These are phyloP conservation scores for Danio choprae DNA, from an alignment of 2,797 vertebrate genomes.

Conservation along the genomic window DNA sequence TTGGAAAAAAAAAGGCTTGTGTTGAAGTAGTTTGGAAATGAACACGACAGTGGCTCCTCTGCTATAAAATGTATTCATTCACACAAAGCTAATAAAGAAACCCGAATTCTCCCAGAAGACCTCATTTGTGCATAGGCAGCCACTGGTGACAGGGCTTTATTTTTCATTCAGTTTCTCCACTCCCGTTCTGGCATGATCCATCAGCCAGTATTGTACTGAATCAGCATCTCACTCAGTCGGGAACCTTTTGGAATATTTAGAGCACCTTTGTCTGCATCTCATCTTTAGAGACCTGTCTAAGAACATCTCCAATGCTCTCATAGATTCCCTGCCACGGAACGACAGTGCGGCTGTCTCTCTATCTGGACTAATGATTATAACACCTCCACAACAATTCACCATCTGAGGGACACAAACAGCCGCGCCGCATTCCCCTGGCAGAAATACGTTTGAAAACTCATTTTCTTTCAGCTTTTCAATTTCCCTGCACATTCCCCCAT, in stretches of 20 bases:
- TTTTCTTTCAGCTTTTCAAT: conserved; percentile 69
- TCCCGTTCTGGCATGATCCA: background rate
- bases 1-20: too few species aligned
- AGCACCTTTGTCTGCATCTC: conserved; percentile 17
- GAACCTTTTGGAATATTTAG: background rate
- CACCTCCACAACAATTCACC: conserved; percentile 61
- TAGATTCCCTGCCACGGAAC: conserved; percentile 15
- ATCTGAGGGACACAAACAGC: conserved; percentile 59
- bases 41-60: too few species aligned
- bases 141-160: background rate
- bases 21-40: too few species aligned
- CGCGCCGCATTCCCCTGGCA: conserved; percentile 56
- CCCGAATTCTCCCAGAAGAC: too few species aligned
- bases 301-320: conserved; percentile 4
- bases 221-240: background rate
- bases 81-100: too few species aligned
- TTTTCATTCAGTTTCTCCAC: background rate
- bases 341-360: conserved; percentile 21
- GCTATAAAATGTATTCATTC: too few species aligned
- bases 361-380: conserved; percentile 60
- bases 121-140: background rate
- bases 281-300: conserved; percentile 19
- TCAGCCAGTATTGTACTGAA: conserved; percentile 6
- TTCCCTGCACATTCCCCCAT: conserved; percentile 45
- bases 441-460: conserved; percentile 67